Base-by-base conservation (phyloP, 2,888 invertebrate genomes). In the Malachius bipustulatus region DNA sequence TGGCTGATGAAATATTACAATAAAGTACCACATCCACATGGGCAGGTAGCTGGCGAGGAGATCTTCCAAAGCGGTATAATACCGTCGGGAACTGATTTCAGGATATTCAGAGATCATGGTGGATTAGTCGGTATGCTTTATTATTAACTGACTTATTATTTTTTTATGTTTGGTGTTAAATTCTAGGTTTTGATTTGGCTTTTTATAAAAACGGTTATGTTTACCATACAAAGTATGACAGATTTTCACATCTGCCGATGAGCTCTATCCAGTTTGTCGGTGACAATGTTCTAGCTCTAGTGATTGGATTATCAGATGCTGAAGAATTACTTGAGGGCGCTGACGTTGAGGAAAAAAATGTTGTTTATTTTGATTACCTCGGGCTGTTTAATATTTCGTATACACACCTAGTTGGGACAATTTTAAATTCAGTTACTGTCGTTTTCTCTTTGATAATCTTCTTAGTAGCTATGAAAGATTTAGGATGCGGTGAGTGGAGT, bases 221-320 rank as follows among this genome's bases (percentile, higher is more conserved):
- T 2, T 78, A 78, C 50, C 77, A 78, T 49, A 78, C 77, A 2
- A 67, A 66, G 41, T 60, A 56, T 37, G 78, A 79, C 52, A 61
- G 62, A 24, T 64, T 68, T 37, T 47, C 56, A 6, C 55, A 56
- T 36, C 73, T 79, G 36, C 66, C 69, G n/a, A 50, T 61, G 2
- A 75, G 75, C n/a, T 69, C 73, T 26, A 67, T 73, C 41, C 78
- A 79, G 48, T 69, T 75, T 51, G 67, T 70, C 37, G 77, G 75
- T 2, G 71, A 73, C 38, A 77, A 77, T 54, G 46, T 72, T 13
- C 49, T 75, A 35, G 65, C 65, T 1, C 54, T 75, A 10, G 57
- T 71, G 1, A 51, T 46, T 42, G 40, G 40, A 28, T 42, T 64
- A 14, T 56, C 55, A 6, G 51, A 59, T 38, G 55, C 59, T 8